These are phyloP conservation scores for Epizoanthus ramosus DNA, from an alignment of 92 coral and sea anemone species.

Conservation along the genomic window DNA sequence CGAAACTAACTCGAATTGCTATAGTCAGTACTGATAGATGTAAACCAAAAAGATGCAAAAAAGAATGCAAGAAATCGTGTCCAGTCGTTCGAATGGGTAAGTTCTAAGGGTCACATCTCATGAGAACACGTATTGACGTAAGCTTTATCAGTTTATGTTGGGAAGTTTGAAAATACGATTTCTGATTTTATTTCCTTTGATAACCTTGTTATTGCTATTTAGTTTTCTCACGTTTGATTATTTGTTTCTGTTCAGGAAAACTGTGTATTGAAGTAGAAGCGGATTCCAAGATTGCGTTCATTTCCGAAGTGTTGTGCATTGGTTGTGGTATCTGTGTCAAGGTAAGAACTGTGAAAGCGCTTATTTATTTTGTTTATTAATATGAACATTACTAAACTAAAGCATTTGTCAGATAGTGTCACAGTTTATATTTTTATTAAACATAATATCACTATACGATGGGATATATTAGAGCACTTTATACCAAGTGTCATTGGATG, in stretches of 20 bases:
- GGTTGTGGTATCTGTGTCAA: slow-evolving; percentile 98
- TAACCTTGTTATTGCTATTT: background rate
- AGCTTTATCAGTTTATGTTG: background rate
- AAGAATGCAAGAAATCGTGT: slow-evolving; percentile 94
- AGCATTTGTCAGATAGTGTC: background rate
- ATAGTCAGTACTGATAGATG: slow-evolving; percentile 91
- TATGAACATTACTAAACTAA: background rate
- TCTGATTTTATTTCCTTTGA: background rate
- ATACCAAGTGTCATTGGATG: no score
- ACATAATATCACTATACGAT: no score
- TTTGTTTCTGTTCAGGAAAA: slow-evolving; percentile 69
- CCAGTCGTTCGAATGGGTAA: slow-evolving; percentile 98
- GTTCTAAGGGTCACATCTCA: no score
- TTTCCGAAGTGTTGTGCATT: slow-evolving; percentile 93
- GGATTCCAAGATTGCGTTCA: slow-evolving; percentile 71
- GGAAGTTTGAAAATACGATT: background rate
- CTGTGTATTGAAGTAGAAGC: slow-evolving; percentile 88
- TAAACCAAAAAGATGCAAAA: slow-evolving; percentile 92
- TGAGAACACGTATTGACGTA: slow-evolving; percentile 46
- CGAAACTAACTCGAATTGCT: slow-evolving; percentile 95
- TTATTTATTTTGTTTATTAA: background rate
- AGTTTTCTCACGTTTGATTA: background rate
- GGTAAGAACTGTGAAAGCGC: slow-evolving; percentile 52
- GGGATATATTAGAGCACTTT: no score
- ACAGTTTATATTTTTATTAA: background rate